Evolutionary conservation across 2,113 vertebrate species (phyloP), one percentile per base, ranked within the genome.

Genomic region (Pungitius pungitius): DNA sequence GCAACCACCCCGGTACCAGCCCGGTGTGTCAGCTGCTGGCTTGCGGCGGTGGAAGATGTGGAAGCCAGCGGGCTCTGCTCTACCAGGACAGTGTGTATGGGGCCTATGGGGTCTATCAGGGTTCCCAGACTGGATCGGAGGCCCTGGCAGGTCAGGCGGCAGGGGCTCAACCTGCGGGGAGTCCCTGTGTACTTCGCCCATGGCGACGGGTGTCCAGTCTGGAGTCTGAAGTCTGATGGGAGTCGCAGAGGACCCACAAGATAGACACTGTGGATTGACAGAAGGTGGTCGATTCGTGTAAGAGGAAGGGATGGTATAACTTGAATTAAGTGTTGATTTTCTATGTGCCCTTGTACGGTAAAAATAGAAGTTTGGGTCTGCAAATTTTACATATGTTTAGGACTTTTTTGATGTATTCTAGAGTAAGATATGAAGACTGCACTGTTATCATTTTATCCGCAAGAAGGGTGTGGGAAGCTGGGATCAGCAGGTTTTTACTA

Each of bases 151-250:
- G 75, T 83, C 92, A 90, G 83, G 92, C 55, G 63, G 71, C 8
- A 18, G 82, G 85, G 71, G 92, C 86, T 0, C 94, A 90, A 51
- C 77, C 84, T n/a, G 58, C 68, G 1, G 87, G 86, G 35, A 92
- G 91, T 65, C 93, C 94, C 24, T 93, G 85, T 0, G 71, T 91
- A 10, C 88, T 94, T 26, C 93, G 94, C 67, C 90, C 95, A 20
- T 97, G 97, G 96, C 93, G 94, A 75, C 90, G 97, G 54, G 91
- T 97, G 59, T 96, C 95, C 74, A 98, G 97, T 90, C 85, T 97
- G 90, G 96, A 98, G 89, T 99, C 97, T 0, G 97, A 98, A 90
- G 97, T 98, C 72, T 99, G 86, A 94, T 33, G 26, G 72, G 35
- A 73, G 69, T 47, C 61, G 30, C 56, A 20, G 65, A 62, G 6